phyloP scores from a whole-genome alignment of 2,888 invertebrate genomes.

The Agonopterix arenella region DNA sequence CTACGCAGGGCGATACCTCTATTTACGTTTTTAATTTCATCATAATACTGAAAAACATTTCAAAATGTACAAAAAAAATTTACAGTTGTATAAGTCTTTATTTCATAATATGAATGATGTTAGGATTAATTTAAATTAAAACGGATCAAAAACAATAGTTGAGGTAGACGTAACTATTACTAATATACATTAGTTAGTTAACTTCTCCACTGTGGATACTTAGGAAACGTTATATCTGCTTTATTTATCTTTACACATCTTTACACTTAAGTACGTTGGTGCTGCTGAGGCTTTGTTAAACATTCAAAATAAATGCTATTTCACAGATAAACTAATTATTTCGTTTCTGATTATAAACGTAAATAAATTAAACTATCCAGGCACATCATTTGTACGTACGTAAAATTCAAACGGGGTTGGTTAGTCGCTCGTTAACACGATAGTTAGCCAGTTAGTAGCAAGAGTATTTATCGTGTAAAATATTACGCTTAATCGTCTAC shows the following conservation, averaged over 20 bases:
- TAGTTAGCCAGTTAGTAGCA: slow-evolving; percentile 11
- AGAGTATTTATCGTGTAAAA: slow-evolving; percentile 29
- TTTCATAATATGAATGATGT: background rate
- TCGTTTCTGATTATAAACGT: slow-evolving; percentile 19
- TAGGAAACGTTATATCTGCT: slow-evolving; percentile 15
- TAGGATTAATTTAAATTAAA: background rate
- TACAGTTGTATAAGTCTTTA: background rate
- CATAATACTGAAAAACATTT: slow-evolving; percentile 34
- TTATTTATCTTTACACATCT: slow-evolving; percentile 17
- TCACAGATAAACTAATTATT: slow-evolving; percentile 15
- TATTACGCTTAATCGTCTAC: slow-evolving; percentile 43
- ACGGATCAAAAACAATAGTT: background rate
- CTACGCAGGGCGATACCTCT: slow-evolving; percentile 42
- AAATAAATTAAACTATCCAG: slow-evolving; percentile 23
- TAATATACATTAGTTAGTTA: slow-evolving; percentile 8
- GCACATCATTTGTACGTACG: slow-evolving; percentile 36
- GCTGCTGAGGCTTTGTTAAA: slow-evolving; percentile 38
- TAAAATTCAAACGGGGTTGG: background rate
- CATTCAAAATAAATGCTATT: slow-evolving; percentile 56
- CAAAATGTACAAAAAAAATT: slow-evolving; percentile 16
- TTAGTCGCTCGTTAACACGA: background rate
- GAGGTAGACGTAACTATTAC: slow-evolving; percentile 7
- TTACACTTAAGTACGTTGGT: slow-evolving; percentile 48
- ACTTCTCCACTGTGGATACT: slow-evolving; percentile 4
- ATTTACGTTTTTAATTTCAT: slow-evolving; percentile 32